Percentiles rank a stretch among this genome's conserved stretches.
These are phyloP conservation scores for Tauraco hartlaubi DNA, from an alignment of 2,797 vertebrate genomes.

Conservation along the genomic window DNA sequence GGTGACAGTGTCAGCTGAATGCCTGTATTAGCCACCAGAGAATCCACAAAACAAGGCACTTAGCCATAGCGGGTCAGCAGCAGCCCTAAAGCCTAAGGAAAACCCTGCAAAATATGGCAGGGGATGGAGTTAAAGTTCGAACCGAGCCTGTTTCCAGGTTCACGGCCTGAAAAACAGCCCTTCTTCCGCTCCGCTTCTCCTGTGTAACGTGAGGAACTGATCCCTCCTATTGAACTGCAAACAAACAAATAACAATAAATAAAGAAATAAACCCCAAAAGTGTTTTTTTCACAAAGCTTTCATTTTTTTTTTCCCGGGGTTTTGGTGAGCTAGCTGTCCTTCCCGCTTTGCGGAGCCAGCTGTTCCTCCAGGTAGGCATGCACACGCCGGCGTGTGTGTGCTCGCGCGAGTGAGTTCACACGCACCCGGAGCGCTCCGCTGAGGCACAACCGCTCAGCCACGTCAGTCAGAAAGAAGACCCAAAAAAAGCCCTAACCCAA, in stretches of 20 bases:
- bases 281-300: neutral
- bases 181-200: neutral
- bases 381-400: no score
- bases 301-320: fast-evolving
- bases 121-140: neutral
- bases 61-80: neutral
- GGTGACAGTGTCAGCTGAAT: neutral
- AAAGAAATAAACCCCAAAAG: neutral
- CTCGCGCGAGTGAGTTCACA: fast-evolving
- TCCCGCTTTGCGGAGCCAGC: neutral
- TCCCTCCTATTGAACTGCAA: neutral
- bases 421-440: neutral
- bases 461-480: neutral
- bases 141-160: neutral
- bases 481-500: neutral
- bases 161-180: neutral
- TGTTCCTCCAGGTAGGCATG: neutral
- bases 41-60: neutral
- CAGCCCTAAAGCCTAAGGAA: neutral
- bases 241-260: neutral
- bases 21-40: neutral
- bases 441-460: fast-evolving
- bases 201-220: neutral
- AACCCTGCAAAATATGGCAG: neutral
- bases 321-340: neutral